These are phyloP conservation scores for Grapholita molesta DNA, from an alignment of 1,140 invertebrate species.

Conservation along the genomic window DNA sequence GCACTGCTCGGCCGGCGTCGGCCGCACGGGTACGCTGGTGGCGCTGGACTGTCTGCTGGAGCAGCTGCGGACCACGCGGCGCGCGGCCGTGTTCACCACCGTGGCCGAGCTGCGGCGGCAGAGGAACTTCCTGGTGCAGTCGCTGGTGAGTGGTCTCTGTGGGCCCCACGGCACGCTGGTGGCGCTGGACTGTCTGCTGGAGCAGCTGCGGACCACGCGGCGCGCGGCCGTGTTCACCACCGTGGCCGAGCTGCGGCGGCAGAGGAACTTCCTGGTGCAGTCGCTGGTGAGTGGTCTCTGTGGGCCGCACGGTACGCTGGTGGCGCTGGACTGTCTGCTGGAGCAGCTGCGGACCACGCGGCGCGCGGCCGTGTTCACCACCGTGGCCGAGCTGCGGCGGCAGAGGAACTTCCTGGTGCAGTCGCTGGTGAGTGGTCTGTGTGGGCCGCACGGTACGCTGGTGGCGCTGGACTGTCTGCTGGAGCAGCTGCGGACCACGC, in stretches of 20 bases:
- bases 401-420: slow-evolving; percentile 96
- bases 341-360: slow-evolving; percentile 90
- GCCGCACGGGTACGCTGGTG: slow-evolving; percentile 94
- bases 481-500: slow-evolving; percentile 89
- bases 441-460: slow-evolving; percentile 91
- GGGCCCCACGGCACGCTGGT: slow-evolving; percentile 94
- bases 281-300: slow-evolving; percentile 82
- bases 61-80: slow-evolving; percentile 88
- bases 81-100: slow-evolving; percentile 93
- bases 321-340: slow-evolving; percentile 92
- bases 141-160: slow-evolving; percentile 81
- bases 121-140: slow-evolving; percentile 96
- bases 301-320: slow-evolving; percentile 95
- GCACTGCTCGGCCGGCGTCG: slow-evolving; percentile 95
- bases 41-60: slow-evolving; percentile 93
- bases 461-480: slow-evolving; percentile 93
- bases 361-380: slow-evolving; percentile 93
- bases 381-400: slow-evolving; percentile 91
- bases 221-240: slow-evolving; percentile 94
- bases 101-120: slow-evolving; percentile 93
- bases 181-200: slow-evolving; percentile 92
- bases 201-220: slow-evolving; percentile 87
- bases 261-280: slow-evolving; percentile 96
- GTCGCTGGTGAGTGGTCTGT: slow-evolving; percentile 82
- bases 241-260: slow-evolving; percentile 89